A percentile compares a stretch with the other conserved stretches of the same genome.
Conservation (phyloP, 2,888 invertebrate genomes). For the Dryobotodes eremita region DNA sequence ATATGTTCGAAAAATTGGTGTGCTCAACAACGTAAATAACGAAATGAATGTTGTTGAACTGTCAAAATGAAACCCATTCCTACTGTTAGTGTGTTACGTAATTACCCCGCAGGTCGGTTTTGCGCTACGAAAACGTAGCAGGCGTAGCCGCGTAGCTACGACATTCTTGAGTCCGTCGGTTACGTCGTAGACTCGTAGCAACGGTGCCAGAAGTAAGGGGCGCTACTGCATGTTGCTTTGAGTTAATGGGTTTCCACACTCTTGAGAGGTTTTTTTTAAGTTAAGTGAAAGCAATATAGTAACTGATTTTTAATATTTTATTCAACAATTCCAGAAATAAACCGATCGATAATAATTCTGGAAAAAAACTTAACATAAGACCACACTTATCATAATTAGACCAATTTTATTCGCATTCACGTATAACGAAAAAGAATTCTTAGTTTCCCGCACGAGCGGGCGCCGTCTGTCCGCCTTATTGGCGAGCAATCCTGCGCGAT, state of each 20-base stretch:
- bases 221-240: slow-evolving; percentile 14
- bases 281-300: neutral
- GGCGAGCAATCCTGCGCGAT: slow-evolving; percentile 45
- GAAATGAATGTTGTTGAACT: too few species aligned
- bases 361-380: slow-evolving; percentile 21
- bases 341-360: slow-evolving; percentile 4
- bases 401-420: slow-evolving; percentile 49
- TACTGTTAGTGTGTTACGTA: too few species aligned
- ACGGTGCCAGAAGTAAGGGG: neutral
- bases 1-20: too few species aligned
- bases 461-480: slow-evolving; percentile 31
- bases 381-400: slow-evolving; percentile 46
- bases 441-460: slow-evolving; percentile 39
- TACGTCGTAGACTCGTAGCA: slow-evolving; percentile 31
- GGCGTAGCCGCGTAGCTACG: slow-evolving; percentile 3
- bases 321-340: slow-evolving; percentile 6
- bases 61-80: too few species aligned
- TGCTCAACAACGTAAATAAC: too few species aligned
- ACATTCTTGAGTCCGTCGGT: neutral
- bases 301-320: neutral
- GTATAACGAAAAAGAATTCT: slow-evolving; percentile 15
- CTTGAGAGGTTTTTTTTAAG: neutral
- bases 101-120: too few species aligned
- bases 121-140: slow-evolving; percentile 18
- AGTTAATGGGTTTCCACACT: neutral